Evolutionary conservation across 2,113 vertebrate species (phyloP).

Genomic region (Leucosticte australis): DNA sequence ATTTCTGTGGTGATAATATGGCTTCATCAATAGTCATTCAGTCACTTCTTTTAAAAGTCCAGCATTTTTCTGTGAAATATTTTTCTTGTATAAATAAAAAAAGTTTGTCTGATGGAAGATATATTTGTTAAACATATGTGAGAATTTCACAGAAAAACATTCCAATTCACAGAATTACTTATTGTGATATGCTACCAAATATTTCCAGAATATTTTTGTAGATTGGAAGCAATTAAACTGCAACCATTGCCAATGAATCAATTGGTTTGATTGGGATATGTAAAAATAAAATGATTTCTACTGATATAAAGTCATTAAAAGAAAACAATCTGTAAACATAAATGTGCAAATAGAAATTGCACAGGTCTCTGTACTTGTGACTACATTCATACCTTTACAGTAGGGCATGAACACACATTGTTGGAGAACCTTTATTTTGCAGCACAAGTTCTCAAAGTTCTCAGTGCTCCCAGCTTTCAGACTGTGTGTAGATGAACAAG

Average conservation of each 20-base stretch:
- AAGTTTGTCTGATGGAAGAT: background rate
- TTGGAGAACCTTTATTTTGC: background rate
- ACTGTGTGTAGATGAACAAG: background rate
- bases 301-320: background rate
- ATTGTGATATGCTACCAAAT: background rate
- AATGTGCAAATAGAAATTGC: background rate
- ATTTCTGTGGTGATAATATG: background rate
- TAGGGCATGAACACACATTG: background rate
- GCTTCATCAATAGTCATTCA: background rate
- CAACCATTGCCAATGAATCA: background rate
- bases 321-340: background rate
- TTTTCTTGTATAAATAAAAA: background rate
- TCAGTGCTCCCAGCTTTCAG: background rate
- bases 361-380: background rate
- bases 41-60: background rate
- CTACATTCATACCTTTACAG: rapidly evolving
- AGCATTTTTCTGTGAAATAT: background rate
- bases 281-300: background rate
- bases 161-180: background rate
- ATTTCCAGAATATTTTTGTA: background rate
- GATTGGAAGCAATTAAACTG: background rate
- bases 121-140: background rate
- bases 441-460: background rate
- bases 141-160: background rate
- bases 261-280: background rate